phyloP scores from a whole-genome alignment of 2,113 vertebrate species.

The Sinocyclocheilus anophthalmus region DNA sequence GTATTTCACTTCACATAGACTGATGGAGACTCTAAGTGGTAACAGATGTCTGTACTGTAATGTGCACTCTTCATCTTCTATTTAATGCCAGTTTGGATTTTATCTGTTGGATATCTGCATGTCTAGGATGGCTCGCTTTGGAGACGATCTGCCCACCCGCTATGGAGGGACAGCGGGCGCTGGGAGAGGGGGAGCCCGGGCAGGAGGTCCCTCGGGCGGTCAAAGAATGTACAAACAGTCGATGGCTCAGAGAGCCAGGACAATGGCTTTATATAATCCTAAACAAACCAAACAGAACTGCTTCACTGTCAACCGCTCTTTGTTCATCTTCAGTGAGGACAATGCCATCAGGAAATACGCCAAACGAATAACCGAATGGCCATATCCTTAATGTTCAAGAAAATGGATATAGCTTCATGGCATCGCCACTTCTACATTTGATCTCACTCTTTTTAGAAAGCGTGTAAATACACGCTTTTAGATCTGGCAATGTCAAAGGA shows the following conservation, averaged over 20 bases:
- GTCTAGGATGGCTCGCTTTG: constrained; percentile 93
- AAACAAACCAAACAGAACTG: constrained; percentile 99
- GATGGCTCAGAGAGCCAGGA: constrained; percentile 96
- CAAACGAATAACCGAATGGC: constrained; percentile 98
- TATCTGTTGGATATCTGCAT: constrained; percentile 80
- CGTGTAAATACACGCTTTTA: neutral
- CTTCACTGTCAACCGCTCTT: constrained; percentile 96
- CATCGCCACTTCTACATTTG: neutral
- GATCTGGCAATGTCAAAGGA: neutral
- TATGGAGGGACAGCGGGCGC: constrained; percentile 83
- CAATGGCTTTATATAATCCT: constrained; percentile 99
- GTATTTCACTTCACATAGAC: constrained; percentile 47
- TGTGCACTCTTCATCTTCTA: constrained; percentile 76
- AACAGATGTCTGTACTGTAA: constrained; percentile 76
- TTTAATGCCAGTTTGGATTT: constrained; percentile 82
- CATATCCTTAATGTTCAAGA: constrained; percentile 86
- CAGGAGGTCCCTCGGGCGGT: constrained; percentile 86
- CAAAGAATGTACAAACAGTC: constrained; percentile 98
- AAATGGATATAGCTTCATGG: neutral
- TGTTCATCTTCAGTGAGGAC: constrained; percentile 99
- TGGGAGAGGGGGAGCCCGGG: constrained; percentile 84
- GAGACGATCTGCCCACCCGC: constrained; percentile 90
- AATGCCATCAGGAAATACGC: constrained; percentile 98
- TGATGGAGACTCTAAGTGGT: constrained; percentile 61
- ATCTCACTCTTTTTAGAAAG: neutral